Base-by-base conservation (phyloP, 2,888 invertebrate species). In the Drosophila meridiana region DNA sequence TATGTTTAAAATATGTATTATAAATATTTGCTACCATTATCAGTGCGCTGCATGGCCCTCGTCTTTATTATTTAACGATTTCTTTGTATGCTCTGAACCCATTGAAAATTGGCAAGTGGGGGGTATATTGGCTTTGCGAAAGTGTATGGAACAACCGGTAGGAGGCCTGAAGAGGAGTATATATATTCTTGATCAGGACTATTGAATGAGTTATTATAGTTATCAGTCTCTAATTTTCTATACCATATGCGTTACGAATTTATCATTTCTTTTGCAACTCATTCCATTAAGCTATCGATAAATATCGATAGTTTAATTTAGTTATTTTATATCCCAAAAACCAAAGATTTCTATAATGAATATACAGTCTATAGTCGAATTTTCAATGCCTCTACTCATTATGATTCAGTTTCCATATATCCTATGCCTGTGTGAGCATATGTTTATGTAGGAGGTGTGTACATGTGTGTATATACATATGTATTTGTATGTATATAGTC, bases 21-120 rank as follows among this genome's bases (percentile, higher is more conserved):
- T 50, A 45, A 60, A 73, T 73, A 73, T 59, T 56, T 60, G 50
- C 32, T 47, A 63, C 20, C 57, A 58, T 36, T 32, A 38, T 26
- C 48, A 20, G 11, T 6, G 50, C 20, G 11, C 20, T 32, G 42
- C 57, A 14, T 20, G 47, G 38, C 28, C 32, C 42, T 20, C 28
- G 28, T 53, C 75, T 36, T 61, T 43, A 53, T 53, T 57, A 57
- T 64, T 74, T 20, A 52, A 64, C 60, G 62, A 57, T 67, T 71
- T 66, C 32, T 36, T 36, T 34, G 20, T 34, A 34, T 34, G 32
- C 32, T 20, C 50, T 3, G 50, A 11, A 30, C 14, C 14, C 32
- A 34, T 34, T 6, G 20, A 2, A 32, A 32, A 11, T n/a, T n/a
- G 0, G 1, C 5, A 30, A 32, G 20, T 6, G 5, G 1, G 32